Conservation (phyloP, 2,797 vertebrate species). For the Microctenopoma lineatum region DNA sequence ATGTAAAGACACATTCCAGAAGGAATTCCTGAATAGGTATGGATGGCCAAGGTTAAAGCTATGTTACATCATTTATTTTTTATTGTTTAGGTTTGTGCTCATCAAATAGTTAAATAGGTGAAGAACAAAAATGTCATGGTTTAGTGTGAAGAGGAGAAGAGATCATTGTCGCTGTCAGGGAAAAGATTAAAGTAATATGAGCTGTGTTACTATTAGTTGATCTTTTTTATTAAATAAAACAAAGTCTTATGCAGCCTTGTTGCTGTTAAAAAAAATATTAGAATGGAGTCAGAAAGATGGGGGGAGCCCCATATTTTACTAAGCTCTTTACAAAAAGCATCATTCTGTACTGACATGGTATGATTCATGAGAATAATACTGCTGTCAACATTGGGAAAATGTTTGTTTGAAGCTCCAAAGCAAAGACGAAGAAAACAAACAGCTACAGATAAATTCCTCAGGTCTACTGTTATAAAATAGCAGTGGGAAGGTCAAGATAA, state of each 20-base stretch:
- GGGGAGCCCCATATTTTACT: not conserved
- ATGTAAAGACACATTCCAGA: slow-evolving; percentile 28
- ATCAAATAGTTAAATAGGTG: not conserved
- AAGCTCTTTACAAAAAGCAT: slow-evolving; percentile 21
- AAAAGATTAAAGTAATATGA: not conserved
- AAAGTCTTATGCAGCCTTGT: slow-evolving; percentile 8
- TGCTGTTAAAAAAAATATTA: slow-evolving; percentile 20
- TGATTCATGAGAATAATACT: slow-evolving; percentile 36
- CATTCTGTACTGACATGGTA: slow-evolving; percentile 18
- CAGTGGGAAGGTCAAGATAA: slow-evolving; percentile 48
- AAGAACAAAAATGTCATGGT: not conserved
- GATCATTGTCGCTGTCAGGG: slow-evolving; percentile 1
- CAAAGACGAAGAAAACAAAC: slow-evolving; percentile 48
- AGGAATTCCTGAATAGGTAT: slow-evolving; percentile 17
- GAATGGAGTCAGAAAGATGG: slow-evolving; percentile 14
- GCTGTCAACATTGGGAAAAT: slow-evolving; percentile 35
- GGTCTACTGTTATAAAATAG: slow-evolving; percentile 20
- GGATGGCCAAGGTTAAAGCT: not conserved
- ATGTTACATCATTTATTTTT: not conserved
- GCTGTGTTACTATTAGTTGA: slow-evolving; percentile 2
- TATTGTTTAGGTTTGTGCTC: not conserved
- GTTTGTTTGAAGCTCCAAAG: slow-evolving; percentile 30
- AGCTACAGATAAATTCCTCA: slow-evolving; percentile 33
- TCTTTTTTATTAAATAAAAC: slow-evolving; percentile 4
- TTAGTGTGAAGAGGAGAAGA: slow-evolving; percentile 5